Conservation (phyloP, 2,888 invertebrate species). For the Lasioglossum villosulum region DNA sequence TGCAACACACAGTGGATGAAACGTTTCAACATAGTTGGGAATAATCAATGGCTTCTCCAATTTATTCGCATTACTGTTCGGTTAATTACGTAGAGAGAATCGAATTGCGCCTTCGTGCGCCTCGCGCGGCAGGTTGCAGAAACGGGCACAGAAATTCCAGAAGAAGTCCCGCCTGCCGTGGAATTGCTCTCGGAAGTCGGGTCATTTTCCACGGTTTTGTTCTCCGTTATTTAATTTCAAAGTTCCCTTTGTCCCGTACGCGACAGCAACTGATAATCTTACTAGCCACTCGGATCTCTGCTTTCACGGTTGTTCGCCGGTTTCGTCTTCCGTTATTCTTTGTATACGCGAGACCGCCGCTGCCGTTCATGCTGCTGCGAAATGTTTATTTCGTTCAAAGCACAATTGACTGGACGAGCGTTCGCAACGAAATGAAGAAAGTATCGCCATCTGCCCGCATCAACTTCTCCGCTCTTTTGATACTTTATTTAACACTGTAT, state of each 20-base stretch:
- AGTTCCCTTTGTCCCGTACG: slow-evolving; percentile 10
- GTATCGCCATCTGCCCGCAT: background rate
- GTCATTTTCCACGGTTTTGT: slow-evolving; percentile 12
- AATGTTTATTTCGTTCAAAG: background rate
- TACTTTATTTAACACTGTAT: background rate
- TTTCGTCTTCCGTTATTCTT: slow-evolving; percentile 15
- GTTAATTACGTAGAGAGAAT: background rate
- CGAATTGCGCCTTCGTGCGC: no score
- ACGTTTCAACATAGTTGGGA: no score
- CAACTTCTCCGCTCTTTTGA: background rate
- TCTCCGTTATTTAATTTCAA: slow-evolving; percentile 25
- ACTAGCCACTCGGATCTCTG: background rate
- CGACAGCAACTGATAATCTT: slow-evolving; percentile 21
- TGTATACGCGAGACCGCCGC: background rate
- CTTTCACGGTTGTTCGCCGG: background rate
- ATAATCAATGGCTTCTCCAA: background rate
- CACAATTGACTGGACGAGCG: background rate
- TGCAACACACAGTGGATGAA: no score
- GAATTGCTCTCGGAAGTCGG: slow-evolving; percentile 13
- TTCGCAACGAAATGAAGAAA: background rate
- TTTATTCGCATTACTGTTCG: background rate
- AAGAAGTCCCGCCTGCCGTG: slow-evolving; percentile 12
- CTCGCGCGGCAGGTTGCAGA: background rate
- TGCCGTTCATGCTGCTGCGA: background rate
- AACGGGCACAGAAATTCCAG: background rate